phyloP scores from a whole-genome alignment of 2,113 vertebrate species.

The Puffinus mauretanicus region DNA sequence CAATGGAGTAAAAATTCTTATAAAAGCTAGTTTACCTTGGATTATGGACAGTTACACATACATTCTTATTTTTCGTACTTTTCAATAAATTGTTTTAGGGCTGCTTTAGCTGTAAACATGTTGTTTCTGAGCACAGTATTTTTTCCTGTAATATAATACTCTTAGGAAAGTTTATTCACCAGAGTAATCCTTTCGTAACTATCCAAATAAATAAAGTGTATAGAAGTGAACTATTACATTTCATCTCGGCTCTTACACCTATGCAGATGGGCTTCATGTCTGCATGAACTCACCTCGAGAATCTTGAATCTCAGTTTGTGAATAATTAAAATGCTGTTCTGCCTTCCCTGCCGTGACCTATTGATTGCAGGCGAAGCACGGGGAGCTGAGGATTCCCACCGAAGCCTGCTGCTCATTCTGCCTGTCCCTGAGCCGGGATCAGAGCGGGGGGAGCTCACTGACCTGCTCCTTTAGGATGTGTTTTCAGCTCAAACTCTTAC shows the following conservation, averaged over 20 bases:
- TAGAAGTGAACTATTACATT: not conserved
- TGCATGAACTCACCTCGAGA: not conserved
- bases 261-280: accelerated
- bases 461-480: not conserved
- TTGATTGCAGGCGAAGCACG: not conserved
- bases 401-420: not conserved
- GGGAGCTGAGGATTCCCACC: not conserved
- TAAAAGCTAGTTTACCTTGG: not conserved
- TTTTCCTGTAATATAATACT: not conserved
- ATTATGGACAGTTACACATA: not conserved
- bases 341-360: not conserved
- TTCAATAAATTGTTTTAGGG: not conserved
- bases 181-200: not conserved
- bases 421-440: not conserved
- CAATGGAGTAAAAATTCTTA: not conserved
- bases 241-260: not conserved
- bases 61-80: not conserved
- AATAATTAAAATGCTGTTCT: not conserved
- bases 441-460: not conserved
- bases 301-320: not conserved
- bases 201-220: not conserved
- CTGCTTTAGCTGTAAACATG: not conserved
- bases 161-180: not conserved
- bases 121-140: not conserved
- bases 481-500: not conserved